A percentile compares a stretch with the other conserved stretches of the same genome.
These are phyloP conservation scores for Odontophorus gujanensis DNA, from an alignment of 2,113 vertebrate species.

Conservation along the genomic window DNA sequence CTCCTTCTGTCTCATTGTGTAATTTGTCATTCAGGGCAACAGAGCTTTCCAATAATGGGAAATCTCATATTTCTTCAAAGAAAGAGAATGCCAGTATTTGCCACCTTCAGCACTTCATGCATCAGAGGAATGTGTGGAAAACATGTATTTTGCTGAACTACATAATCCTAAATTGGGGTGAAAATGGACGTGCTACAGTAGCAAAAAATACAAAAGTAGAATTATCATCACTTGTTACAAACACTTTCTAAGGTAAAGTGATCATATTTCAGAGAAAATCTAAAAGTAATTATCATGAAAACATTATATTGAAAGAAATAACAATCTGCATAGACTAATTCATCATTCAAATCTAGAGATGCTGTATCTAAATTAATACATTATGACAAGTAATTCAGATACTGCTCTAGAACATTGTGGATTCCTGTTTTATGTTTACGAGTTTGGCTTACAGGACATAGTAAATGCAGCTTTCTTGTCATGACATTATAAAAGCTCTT, in stretches of 20 bases:
- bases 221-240: neutral
- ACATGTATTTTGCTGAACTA: neutral
- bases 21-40: slow-evolving; percentile 25
- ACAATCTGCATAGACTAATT: neutral
- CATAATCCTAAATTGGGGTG: neutral
- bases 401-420: neutral
- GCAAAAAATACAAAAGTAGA: neutral
- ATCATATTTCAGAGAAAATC: neutral
- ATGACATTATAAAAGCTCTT: neutral
- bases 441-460: neutral
- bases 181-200: neutral
- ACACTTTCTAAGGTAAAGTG: neutral
- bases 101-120: neutral
- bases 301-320: neutral
- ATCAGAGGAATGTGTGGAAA: neutral
- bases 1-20: neutral
- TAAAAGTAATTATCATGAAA: neutral
- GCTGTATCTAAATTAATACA: neutral
- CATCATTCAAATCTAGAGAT: neutral
- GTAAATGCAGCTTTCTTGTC: neutral
- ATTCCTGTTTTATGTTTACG: neutral
- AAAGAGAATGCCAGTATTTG: neutral
- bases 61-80: neutral
- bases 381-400: neutral
- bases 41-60: slow-evolving; percentile 9